phyloP scores from a whole-genome alignment of 2,113 vertebrate species.

The Oriolus oriolus region DNA sequence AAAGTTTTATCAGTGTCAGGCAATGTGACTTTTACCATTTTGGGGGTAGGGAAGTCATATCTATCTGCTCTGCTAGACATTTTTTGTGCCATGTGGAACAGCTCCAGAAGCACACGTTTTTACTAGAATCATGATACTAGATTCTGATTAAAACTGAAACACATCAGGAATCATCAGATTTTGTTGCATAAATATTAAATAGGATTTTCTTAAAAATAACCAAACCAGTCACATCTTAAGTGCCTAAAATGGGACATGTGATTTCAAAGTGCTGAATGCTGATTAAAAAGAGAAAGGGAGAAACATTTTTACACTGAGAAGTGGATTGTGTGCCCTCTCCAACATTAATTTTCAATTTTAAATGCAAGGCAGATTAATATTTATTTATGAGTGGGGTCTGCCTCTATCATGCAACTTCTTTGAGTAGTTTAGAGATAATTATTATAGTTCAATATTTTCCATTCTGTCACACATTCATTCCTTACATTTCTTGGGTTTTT shows the following conservation, averaged over 20 bases:
- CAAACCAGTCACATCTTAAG: not conserved
- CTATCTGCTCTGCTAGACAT: not conserved
- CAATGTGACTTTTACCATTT: not conserved
- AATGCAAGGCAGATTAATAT: conserved; percentile 46
- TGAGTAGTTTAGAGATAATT: conserved; percentile 61
- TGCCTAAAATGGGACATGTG: conserved; percentile 32
- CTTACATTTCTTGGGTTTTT: not conserved
- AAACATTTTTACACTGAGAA: conserved; percentile 24
- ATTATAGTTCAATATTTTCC: conserved; percentile 50
- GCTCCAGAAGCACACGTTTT: not conserved
- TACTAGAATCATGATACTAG: not conserved
- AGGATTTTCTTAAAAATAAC: conserved; percentile 24
- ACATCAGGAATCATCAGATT: conserved; percentile 34
- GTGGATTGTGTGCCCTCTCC: not conserved
- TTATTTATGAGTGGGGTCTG: conserved; percentile 51
- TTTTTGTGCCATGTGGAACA: not conserved
- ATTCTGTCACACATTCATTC: conserved; percentile 20
- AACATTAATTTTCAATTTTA: conserved; percentile 64
- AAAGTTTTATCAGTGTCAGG: not conserved
- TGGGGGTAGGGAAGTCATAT: not conserved
- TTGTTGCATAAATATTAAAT: conserved; percentile 59
- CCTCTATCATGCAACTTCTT: conserved; percentile 24
- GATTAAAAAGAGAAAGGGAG: conserved; percentile 33
- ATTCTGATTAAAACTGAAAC: conserved; percentile 44
- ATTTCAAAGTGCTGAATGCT: conserved; percentile 5